These are phyloP conservation scores for Mixornis gularis DNA, from an alignment of 2,113 vertebrate genomes.

Conservation along the genomic window DNA sequence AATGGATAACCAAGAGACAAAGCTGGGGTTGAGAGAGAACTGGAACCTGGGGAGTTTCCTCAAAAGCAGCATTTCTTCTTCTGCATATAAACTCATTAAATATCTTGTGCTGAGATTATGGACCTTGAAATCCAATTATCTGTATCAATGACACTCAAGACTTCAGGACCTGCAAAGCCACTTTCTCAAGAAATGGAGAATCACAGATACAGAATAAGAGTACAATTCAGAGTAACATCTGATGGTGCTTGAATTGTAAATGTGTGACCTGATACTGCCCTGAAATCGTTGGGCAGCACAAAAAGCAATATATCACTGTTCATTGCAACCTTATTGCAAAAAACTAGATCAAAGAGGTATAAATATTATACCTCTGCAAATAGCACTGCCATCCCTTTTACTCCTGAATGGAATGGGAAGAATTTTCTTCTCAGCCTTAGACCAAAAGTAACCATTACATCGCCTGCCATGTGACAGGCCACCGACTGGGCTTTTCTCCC, in stretches of 20 bases:
- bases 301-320: not conserved
- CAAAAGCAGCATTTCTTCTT: slow-evolving; percentile 18
- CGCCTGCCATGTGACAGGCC: not conserved
- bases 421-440: not conserved
- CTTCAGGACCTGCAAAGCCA: not conserved
- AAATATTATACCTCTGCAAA: not conserved
- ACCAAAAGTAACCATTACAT: not conserved
- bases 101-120: slow-evolving; percentile 5
- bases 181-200: slow-evolving; percentile 2
- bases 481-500: not conserved
- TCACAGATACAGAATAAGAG: not conserved
- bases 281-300: not conserved
- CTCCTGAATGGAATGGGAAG: not conserved
- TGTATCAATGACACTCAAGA: slow-evolving; percentile 14
- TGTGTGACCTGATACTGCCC: accelerated
- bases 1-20: slow-evolving; percentile 3
- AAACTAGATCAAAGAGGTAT: not conserved
- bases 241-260: not conserved
- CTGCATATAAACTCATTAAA: slow-evolving; percentile 47
- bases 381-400: not conserved
- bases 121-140: slow-evolving; percentile 54
- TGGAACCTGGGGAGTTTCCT: not conserved
- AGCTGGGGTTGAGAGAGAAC: not conserved
- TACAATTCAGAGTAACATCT: not conserved
- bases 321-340: not conserved